phyloP scores from a whole-genome alignment of 2,113 vertebrate genomes.

The Parus major region DNA sequence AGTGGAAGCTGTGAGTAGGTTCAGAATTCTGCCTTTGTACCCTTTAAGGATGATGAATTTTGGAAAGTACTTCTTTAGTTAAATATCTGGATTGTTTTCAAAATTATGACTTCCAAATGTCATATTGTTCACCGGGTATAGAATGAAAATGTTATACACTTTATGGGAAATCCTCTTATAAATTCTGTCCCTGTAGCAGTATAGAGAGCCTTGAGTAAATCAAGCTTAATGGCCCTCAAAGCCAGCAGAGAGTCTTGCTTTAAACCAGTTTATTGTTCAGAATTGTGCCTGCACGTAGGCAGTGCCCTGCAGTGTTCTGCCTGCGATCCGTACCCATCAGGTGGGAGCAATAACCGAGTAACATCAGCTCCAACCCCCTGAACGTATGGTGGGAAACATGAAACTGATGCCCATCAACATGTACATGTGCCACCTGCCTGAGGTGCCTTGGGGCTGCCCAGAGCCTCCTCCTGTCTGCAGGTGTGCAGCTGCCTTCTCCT shows the following conservation, averaged over 20 bases:
- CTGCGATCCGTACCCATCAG: neutral
- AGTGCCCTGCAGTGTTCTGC: neutral
- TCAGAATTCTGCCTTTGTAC: neutral
- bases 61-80: neutral
- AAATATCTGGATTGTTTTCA: neutral
- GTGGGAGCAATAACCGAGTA: neutral
- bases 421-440: neutral
- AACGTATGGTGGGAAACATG: accelerated
- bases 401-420: accelerated
- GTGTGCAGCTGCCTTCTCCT: neutral
- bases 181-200: neutral
- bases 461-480: neutral
- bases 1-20: neutral
- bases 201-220: neutral
- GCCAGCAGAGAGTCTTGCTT: neutral
- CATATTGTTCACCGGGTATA: neutral
- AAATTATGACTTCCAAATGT: neutral
- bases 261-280: neutral
- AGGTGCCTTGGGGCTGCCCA: neutral
- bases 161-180: neutral
- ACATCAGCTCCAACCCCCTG: neutral
- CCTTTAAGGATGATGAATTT: neutral
- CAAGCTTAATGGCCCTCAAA: neutral
- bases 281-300: neutral
- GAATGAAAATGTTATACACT: neutral